phyloP scores from a whole-genome alignment of 2,113 vertebrate genomes.

The Pampusana beccarii region DNA sequence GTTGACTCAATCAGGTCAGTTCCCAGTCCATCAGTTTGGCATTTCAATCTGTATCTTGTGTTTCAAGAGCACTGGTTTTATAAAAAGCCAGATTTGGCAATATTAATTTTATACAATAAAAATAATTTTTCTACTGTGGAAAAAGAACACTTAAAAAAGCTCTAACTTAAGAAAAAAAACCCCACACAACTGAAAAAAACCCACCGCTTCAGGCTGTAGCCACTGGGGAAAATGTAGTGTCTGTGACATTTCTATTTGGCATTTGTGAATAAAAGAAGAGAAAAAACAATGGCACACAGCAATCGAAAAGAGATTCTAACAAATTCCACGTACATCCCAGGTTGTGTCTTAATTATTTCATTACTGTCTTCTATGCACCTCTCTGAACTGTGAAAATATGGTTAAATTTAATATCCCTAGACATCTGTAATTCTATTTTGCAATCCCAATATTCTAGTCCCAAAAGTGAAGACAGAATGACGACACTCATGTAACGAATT shows the following conservation, averaged over 20 bases:
- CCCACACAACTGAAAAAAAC: neutral
- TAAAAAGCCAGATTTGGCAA: slow-evolving; percentile 78
- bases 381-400: slow-evolving; percentile 2
- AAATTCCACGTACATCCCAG: neutral
- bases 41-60: slow-evolving; percentile 61
- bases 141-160: slow-evolving; percentile 51
- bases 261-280: slow-evolving; percentile 75
- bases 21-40: slow-evolving; percentile 70
- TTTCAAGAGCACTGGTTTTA: slow-evolving; percentile 57
- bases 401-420: slow-evolving; percentile 34
- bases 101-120: slow-evolving; percentile 58
- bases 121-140: slow-evolving; percentile 61
- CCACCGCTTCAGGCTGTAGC: slow-evolving; percentile 58
- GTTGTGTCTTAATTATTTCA: slow-evolving; percentile 24
- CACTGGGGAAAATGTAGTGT: slow-evolving; percentile 77
- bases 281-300: slow-evolving; percentile 77
- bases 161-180: slow-evolving; percentile 13
- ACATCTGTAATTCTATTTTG: slow-evolving; percentile 10
- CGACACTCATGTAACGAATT: slow-evolving; percentile 75
- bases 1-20: slow-evolving; percentile 56
- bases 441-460: slow-evolving; percentile 35
- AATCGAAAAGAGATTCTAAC: slow-evolving; percentile 50
- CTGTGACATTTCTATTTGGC: slow-evolving; percentile 80
- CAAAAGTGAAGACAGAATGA: slow-evolving; percentile 74
- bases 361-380: slow-evolving; percentile 43